These are phyloP conservation scores for Drosophila incognita DNA, from an alignment of 2,888 invertebrate genomes.

Conservation along the genomic window DNA sequence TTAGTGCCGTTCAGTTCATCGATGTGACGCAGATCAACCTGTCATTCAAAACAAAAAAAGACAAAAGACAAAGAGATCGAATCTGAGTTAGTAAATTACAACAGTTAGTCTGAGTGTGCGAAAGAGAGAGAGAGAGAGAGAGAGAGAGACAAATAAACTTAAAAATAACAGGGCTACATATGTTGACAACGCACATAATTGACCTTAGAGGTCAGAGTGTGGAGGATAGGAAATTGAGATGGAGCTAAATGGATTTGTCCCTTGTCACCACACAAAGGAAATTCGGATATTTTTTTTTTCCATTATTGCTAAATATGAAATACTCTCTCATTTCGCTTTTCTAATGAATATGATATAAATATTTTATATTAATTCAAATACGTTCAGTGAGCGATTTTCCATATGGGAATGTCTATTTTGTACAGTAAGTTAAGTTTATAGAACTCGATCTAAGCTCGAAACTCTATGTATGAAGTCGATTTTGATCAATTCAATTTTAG, in stretches of 20 bases:
- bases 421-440: not conserved
- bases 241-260: not conserved
- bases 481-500: not conserved
- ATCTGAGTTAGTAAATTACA: constrained; percentile 22
- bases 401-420: not conserved
- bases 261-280: not conserved
- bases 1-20: constrained; percentile 95
- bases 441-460: not conserved
- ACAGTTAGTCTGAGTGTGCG: not conserved
- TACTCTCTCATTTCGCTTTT: not conserved
- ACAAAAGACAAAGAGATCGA: constrained; percentile 4
- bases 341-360: not conserved
- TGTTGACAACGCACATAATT: constrained; percentile 58
- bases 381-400: not conserved
- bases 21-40: constrained; percentile 97
- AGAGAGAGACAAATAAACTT: constrained; percentile 25
- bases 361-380: not conserved
- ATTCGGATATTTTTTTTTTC: not conserved
- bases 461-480: not conserved
- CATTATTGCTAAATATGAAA: not conserved
- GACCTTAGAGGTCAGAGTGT: constrained; percentile 19
- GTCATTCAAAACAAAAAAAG: constrained; percentile 1
- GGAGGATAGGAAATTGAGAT: not conserved
- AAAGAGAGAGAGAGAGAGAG: constrained; percentile 33
- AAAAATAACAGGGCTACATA: constrained; percentile 61